Base-by-base conservation (phyloP, 2,113 vertebrate species). In the Egretta garzetta region DNA sequence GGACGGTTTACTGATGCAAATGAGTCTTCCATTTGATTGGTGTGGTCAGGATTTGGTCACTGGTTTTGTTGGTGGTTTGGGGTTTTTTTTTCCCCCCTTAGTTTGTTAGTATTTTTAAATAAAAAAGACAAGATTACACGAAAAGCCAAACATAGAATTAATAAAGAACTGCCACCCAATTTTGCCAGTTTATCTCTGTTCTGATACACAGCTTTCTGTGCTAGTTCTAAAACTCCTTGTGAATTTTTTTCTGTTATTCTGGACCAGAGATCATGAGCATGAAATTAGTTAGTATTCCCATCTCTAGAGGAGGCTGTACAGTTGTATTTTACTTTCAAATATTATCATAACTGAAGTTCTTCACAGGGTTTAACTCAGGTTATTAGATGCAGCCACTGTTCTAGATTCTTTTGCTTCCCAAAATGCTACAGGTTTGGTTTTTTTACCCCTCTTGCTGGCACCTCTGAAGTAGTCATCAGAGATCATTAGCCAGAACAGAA, bases 351-450 rank as follows among this genome's bases (percentile, higher is more conserved):
- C 19, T 35, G 17, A 72, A 79, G 30, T 47, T 79, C 10, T 28
- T 89, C 21, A 45, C 10, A 21, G 27, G 10, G 11, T 64, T 89
- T 70, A 75, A 45, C 27, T 77, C 14, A 3, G 8, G 18, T 49
- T 68, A 76, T 4, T 55, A 81, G 12, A 27, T 85, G 37, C 56
- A 85, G 28, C 17, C 32, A 5, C 70, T 80, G 35, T 75, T 70
- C 32, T 68, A 41, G 43, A n/a, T 75, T 45, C 64, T 80, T 71
- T 47, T 24, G 63, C 49, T 79, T 95, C 62, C 64, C 92, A 74
- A 80, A 82, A 52, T 63, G n/a, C 32, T 32, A 1, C 0, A 0
- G 28, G 26, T 60, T 72, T 39, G 33, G 8, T 30, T 60, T 53
- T 96, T 76, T 87, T 50, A 33, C 10, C 14, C 23, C 6, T 66